These are phyloP conservation scores for Nannoperca obscura DNA, from an alignment of 2,797 vertebrate genomes.

Conservation along the genomic window DNA sequence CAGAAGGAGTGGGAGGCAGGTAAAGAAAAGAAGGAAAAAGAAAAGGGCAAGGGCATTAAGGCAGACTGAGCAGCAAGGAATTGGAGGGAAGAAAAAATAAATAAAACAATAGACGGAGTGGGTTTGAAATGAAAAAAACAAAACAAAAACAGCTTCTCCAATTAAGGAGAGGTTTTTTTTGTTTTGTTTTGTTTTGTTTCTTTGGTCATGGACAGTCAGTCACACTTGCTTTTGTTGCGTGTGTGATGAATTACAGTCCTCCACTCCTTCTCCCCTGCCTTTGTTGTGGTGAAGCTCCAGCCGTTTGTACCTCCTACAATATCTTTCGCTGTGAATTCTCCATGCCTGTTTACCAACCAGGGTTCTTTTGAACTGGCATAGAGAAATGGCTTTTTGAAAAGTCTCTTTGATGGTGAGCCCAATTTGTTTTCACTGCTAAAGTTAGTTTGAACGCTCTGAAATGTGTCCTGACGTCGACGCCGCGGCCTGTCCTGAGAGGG, in stretches of 20 bases:
- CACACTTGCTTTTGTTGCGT: conserved; percentile 81
- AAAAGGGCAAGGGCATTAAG: conserved; percentile 68
- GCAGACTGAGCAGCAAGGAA: conserved; percentile 73
- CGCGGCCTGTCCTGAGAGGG: conserved; percentile 63
- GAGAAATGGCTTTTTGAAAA: conserved; percentile 80
- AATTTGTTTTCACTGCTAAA: conserved; percentile 80
- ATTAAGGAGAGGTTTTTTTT: conserved; percentile 79
- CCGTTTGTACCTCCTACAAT: conserved; percentile 80
- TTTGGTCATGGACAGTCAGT: conserved; percentile 82
- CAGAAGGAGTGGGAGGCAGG: conserved; percentile 23
- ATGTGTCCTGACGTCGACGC: conserved; percentile 49
- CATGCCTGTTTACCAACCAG: conserved; percentile 77
- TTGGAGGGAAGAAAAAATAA: conserved; percentile 53
- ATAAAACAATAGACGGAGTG: conserved; percentile 60
- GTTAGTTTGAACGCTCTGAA: conserved; percentile 71
- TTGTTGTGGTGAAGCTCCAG: conserved; percentile 81
- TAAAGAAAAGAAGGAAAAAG: background rate
- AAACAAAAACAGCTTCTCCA: conserved; percentile 71
- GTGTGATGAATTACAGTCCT: conserved; percentile 83
- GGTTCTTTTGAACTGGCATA: conserved; percentile 79
- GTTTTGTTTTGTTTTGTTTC: conserved; percentile 74
- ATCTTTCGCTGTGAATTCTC: conserved; percentile 78
- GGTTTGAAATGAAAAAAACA: conserved; percentile 66
- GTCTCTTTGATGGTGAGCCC: conserved; percentile 83
- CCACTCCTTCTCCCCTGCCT: conserved; percentile 75